Conservation (phyloP, 2,113 vertebrate genomes). For the Abramis brama region DNA sequence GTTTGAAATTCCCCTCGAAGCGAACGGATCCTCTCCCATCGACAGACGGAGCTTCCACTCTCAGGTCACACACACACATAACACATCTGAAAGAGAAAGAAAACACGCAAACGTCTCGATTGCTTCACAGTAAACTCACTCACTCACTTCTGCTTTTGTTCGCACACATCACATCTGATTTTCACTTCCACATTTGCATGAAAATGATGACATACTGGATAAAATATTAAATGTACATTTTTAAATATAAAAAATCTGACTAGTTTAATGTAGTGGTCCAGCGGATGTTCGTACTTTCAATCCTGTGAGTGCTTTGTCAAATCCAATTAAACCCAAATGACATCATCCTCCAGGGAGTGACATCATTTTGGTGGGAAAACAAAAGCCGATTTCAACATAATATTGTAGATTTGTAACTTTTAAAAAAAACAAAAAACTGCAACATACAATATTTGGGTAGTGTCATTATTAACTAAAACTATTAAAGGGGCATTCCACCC, state of each 20-base stretch:
- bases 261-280: background rate
- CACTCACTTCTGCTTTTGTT: conserved; percentile 14
- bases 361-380: background rate
- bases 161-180: background rate
- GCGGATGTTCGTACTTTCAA: too few species aligned
- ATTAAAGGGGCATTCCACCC: too few species aligned
- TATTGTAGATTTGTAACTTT: background rate
- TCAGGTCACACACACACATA: background rate
- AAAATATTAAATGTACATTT: background rate
- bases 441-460: too few species aligned
- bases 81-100: background rate
- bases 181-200: background rate
- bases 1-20: conserved; percentile 34
- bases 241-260: background rate
- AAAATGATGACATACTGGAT: background rate
- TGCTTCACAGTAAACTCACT: background rate
- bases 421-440: too few species aligned
- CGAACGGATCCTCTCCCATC: background rate
- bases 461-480: too few species aligned
- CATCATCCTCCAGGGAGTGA: background rate
- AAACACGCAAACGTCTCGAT: background rate
- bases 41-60: background rate
- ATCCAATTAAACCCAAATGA: background rate
- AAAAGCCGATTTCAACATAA: background rate
- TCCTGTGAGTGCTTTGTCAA: background rate